Base-by-base conservation (phyloP, 1,140 invertebrate species). In the Apis florea region DNA sequence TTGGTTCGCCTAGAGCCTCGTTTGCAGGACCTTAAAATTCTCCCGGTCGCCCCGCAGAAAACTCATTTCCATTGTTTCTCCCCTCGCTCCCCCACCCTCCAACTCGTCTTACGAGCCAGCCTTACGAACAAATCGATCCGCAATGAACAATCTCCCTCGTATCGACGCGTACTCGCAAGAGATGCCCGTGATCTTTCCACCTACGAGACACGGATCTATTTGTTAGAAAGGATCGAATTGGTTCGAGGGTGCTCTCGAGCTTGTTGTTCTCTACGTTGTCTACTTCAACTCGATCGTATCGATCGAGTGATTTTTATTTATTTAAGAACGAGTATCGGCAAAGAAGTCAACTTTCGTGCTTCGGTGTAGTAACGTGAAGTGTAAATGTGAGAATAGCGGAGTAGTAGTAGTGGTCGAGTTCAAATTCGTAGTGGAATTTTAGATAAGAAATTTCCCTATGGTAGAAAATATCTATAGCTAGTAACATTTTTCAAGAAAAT, bases 11-110 rank as follows among this genome's bases (percentile, higher is more conserved):
- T 61, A 47, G 70, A 86, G 71, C 63, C 83, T 84, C 79, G 73
- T 72, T 78, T 73, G 67, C 83, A 69, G 63, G 80, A 82, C 78
- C 79, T 88, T 88, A 87, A 88, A 85, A 87, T 86, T 81, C 79
- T 82, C 70, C 86, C 59, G 31, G 58, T 76, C n/a, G 58, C 58
- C 54, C 63, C 61, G 47, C 51, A 40, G 47, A 66, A 58, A 77
- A 76, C 77, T 79, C 72, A 76, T 84, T 84, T 84, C 72, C 79
- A 84, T 82, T 82, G 79, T 82, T 67, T 76, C 64, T 40, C 26
- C 51, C 15, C 24, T 49, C 47, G 9, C 77, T 53, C 21, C 21
- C 31, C 53, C 49, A 10, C 13, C n/a, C 69, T 3, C 49, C 17
- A 51, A 71, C 12, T 61, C 61, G 67, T 53, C 17, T 61, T n/a